These are phyloP conservation scores for Oppia nitens DNA, from an alignment of 1,140 invertebrate species.

Conservation along the genomic window DNA sequence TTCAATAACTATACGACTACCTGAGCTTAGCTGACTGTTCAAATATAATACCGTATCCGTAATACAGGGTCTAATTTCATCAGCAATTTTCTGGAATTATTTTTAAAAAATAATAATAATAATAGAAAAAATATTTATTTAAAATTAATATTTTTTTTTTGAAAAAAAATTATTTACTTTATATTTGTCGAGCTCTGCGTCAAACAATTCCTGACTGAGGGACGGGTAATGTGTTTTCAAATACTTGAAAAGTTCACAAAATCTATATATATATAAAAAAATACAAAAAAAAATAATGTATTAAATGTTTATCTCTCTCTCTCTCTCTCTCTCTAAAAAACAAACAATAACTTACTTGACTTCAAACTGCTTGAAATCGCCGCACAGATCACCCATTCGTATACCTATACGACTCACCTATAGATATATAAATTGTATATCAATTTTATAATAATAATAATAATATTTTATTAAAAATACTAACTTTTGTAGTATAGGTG, in stretches of 20 bases:
- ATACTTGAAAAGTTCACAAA: constrained; percentile 53
- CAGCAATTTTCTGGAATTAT: constrained; percentile 44
- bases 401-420: constrained; percentile 75
- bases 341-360: no score
- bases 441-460: no score
- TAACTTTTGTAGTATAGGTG: constrained; percentile 77
- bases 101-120: background rate
- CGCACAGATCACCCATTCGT: constrained; percentile 81
- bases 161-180: no score
- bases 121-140: no score
- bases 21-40: constrained; percentile 49
- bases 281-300: no score
- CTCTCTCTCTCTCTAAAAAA: no score
- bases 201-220: constrained; percentile 66
- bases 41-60: constrained; percentile 76
- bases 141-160: no score
- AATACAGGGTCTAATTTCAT: constrained; percentile 66
- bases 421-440: background rate
- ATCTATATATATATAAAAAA: no score
- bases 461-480: constrained; percentile 5
- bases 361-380: no score
- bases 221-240: constrained; percentile 75
- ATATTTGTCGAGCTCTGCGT: constrained; percentile 61
- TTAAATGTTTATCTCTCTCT: no score
- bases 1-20: constrained; percentile 62